Base-by-base conservation (phyloP, 2,888 invertebrate genomes). In the Sphaerophoria taeniata region DNA sequence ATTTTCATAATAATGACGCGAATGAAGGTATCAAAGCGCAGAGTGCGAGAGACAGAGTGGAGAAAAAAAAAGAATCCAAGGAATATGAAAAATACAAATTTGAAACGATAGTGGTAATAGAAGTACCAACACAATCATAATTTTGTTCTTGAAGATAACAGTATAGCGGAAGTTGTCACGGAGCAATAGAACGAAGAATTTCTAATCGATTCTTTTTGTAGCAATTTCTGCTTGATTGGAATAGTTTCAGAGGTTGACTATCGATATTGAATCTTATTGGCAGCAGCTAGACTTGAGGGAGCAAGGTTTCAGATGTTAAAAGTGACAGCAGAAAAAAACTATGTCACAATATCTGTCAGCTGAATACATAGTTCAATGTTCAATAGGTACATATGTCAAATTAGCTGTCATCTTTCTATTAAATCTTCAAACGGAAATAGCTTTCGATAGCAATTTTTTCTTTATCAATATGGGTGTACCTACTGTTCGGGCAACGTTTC, bases 1-100 rank as follows among this genome's bases (percentile, higher is more conserved):
- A 84, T 58, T 75, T 76, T 84, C 76, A 84, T 72, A 80, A 84
- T 84, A 80, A 80, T 76, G 80, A 80, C 72, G 84, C 80, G 84
- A 84, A 80, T 80, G 75, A 80, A 84, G 49, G 72, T 69, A 84
- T 72, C 84, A 84, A 84, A 84, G 72, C 75, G 60, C 47, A 77
- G 49, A 58, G 60, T 70, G 61, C 71, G 65, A 74, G 39, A 74
- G 53, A 72, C 49, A 75, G 53, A 71, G 33, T 58, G 60, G 55
- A 79, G 61, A 71, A 69, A 84, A 79, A 79, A 84, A 84, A 80
- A 45, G 72, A 76, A 84, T 76, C 67, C 33, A 60, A 79, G 47
- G 45, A 43, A 53, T 36, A 71, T 67, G 51, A 67, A 43, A 56
- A 49, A 7, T 31, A 63, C 31, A 24, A 69, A 53, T 33, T 63